Percentiles rank a stretch among this genome's conserved stretches.
Evolutionary conservation across 2,113 vertebrate genomes (phyloP).

Genomic region (Ellobius talpinus): DNA sequence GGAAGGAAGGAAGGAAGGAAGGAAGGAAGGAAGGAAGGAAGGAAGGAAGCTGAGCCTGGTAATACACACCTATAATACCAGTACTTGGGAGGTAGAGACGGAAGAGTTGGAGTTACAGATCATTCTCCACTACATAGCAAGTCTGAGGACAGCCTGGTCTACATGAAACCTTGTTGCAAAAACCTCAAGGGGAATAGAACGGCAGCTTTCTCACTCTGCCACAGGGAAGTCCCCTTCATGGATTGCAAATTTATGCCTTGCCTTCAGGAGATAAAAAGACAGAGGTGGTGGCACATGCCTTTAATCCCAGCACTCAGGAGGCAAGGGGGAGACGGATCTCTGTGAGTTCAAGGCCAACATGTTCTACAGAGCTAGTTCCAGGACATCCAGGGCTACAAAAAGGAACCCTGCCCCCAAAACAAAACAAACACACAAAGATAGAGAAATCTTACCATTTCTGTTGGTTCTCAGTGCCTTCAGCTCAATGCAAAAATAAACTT

Average conservation of each 20-base stretch:
- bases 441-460: not conserved
- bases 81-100: not conserved
- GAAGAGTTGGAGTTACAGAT: not conserved
- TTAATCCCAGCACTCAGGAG: not conserved
- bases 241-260: not conserved
- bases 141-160: not conserved
- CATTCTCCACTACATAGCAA: not conserved
- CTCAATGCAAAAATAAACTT: not conserved
- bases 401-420: not conserved
- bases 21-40: too few species aligned
- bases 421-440: not conserved
- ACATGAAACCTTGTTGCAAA: not conserved
- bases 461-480: slow-evolving; percentile 20
- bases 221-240: not conserved
- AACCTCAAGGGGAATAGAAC: not conserved
- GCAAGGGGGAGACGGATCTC: not conserved
- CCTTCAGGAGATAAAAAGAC: not conserved
- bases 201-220: not conserved
- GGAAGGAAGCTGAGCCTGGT: not conserved
- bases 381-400: not conserved
- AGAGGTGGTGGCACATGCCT: not conserved
- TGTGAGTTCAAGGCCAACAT: not conserved
- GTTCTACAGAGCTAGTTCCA: not conserved
- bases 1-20: fast-evolving
- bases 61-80: not conserved